A percentile compares a stretch with the other conserved stretches of the same genome.
Conservation (phyloP, 2,888 invertebrate genomes). For the Cistogaster globosa region DNA sequence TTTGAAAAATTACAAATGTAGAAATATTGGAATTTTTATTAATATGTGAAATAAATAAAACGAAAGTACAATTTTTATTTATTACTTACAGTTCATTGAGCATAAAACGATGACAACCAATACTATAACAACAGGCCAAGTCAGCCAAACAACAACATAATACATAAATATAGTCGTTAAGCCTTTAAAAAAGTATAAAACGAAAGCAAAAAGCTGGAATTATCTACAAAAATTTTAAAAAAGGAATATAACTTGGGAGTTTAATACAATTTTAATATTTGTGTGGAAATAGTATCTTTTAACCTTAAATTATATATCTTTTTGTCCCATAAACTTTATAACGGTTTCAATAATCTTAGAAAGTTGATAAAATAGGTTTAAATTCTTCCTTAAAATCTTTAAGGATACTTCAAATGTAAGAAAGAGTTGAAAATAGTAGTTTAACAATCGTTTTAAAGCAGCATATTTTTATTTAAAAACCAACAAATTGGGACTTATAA, state of each 20-base stretch:
- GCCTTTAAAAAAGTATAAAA: background rate
- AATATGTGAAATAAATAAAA: background rate
- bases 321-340: too few species aligned
- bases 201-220: background rate
- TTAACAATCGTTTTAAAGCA: too few species aligned
- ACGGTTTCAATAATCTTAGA: too few species aligned
- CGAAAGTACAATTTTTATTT: conserved; percentile 66
- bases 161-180: conserved; percentile 5
- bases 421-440: too few species aligned
- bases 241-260: background rate
- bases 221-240: conserved; percentile 1
- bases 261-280: background rate
- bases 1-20: background rate
- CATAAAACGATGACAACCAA: conserved; percentile 49
- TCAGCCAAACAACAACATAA: conserved; percentile 28
- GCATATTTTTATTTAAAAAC: too few species aligned
- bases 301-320: background rate
- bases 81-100: conserved; percentile 64
- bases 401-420: too few species aligned
- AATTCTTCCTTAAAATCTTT: too few species aligned
- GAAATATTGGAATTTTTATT: conserved; percentile 21
- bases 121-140: conserved; percentile 52
- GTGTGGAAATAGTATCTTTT: background rate
- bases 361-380: too few species aligned
- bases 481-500: too few species aligned